A percentile compares a stretch with the other conserved stretches of the same genome.
phyloP scores from a whole-genome alignment of 2,888 invertebrate species.

The Cyrtodaria siliqua region DNA sequence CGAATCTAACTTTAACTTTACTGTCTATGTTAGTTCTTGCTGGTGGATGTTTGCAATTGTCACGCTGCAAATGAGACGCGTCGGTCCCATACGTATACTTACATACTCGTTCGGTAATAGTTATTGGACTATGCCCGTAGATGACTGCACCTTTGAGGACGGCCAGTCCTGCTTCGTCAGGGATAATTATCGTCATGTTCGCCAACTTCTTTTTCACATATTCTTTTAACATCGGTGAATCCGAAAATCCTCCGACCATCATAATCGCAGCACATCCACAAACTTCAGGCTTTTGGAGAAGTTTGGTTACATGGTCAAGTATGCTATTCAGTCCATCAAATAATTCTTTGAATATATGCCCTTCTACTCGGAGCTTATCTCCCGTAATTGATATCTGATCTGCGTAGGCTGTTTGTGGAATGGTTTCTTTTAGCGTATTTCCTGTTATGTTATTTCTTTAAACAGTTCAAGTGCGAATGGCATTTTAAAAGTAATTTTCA shows the following conservation, averaged over 20 bases:
- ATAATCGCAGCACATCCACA: neutral
- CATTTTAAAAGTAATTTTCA: too few species aligned
- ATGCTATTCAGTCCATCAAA: conserved; percentile 23
- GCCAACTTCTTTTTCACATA: neutral
- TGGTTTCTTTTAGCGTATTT: too few species aligned
- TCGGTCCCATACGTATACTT: conserved; percentile 37
- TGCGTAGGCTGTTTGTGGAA: neutral
- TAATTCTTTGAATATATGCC: neutral
- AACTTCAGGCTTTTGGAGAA: neutral
- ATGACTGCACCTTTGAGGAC: conserved; percentile 11
- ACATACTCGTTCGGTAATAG: conserved; percentile 29
- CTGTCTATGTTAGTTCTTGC: conserved; percentile 3
- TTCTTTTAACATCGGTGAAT: neutral
- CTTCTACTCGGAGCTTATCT: conserved; percentile 35
- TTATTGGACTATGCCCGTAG: conserved; percentile 42
- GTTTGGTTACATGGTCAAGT: conserved; percentile 17
- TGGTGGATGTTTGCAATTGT: conserved; percentile 13
- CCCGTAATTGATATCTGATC: conserved; percentile 34
- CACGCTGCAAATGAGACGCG: neutral
- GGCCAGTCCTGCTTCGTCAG: neutral
- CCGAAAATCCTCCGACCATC: conserved; percentile 19
- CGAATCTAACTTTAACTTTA: conserved; percentile 14
- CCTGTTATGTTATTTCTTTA: too few species aligned
- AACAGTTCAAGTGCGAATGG: too few species aligned
- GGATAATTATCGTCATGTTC: neutral